Evolutionary conservation across 1,140 invertebrate genomes (phyloP), one percentile per base, ranked within the genome.

Genomic region (Maniola jurtina): DNA sequence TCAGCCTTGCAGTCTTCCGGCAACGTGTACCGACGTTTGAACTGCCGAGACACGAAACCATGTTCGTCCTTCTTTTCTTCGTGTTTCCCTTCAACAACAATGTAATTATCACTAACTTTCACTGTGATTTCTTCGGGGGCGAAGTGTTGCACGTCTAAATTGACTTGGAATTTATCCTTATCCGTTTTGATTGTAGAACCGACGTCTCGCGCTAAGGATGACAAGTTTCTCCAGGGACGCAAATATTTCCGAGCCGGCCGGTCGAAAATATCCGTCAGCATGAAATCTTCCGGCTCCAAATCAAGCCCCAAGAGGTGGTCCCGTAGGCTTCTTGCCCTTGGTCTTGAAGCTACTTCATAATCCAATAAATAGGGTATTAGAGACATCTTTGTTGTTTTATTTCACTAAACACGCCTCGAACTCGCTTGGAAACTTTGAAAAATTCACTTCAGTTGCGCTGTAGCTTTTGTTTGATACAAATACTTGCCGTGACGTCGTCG

Each of bases 131-230:
- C 97, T 55, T 95, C 94, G 0, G 96, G 96, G 45, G 93, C 91
- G 77, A 98, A 98, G 70, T 98, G 96, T 45, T 96, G 94, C 0
- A 98, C 96, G 80, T 98, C 96, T 77, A 97, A 83, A 70, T 93
- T 94, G 0, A 95, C 93, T 81, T 96, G 93, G 70, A 94, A 94
- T 50, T 86, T 86, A 52, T 89, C 77, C 61, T 82, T 85, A 57
- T 89, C 83, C 4, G 67, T 71, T 58, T 89, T 89, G 55, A 89
- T 87, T 1, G 83, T 86, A 1, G 84, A 87, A 5, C 82, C 83
- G 6, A 81, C 69, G 48, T 88, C 84, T 9, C 73, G 70, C 5
- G 73, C 73, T 11, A 75, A 47, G 3, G 77, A 66, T 0, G 80
- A 67, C 6, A 89, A 50, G 33, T 80, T 86, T 36, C 77, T 73